Percentiles rank a stretch among this genome's conserved stretches.
phyloP scores from a whole-genome alignment of 2,888 invertebrate species.

The Sialis fuliginosa region DNA sequence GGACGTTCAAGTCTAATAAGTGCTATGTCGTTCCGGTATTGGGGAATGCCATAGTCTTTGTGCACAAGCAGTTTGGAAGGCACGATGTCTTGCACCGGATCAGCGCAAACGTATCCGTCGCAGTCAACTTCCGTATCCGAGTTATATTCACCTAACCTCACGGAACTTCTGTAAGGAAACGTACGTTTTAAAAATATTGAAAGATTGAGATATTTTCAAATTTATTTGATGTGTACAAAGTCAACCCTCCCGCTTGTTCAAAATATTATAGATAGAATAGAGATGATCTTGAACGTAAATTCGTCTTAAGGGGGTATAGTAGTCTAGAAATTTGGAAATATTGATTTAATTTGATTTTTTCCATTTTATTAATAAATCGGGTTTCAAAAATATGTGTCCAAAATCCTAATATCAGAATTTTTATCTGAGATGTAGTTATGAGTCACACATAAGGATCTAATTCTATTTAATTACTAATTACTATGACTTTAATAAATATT shows the following conservation, averaged over 20 bases:
- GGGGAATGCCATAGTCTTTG: slow-evolving; percentile 15
- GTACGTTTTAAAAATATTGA: not conserved
- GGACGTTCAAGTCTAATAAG: slow-evolving; percentile 18
- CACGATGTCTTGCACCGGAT: slow-evolving; percentile 22
- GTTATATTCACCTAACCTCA: slow-evolving; percentile 18
- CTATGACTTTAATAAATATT: too few relatives aligned
- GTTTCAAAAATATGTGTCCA: too few relatives aligned
- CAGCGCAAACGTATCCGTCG: slow-evolving; percentile 18
- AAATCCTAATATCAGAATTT: too few relatives aligned
- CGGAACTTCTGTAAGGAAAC: slow-evolving; percentile 11
- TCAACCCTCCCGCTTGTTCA: too few relatives aligned
- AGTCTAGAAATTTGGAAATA: too few relatives aligned
- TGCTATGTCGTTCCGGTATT: slow-evolving; percentile 22
- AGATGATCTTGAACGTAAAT: not conserved
- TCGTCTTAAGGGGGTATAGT: not conserved
- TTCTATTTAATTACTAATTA: too few relatives aligned
- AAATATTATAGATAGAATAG: not conserved
- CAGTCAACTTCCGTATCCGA: slow-evolving; percentile 15
- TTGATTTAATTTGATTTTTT: too few relatives aligned
- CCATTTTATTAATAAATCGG: too few relatives aligned
- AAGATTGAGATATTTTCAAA: too few relatives aligned
- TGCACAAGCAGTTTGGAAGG: slow-evolving; percentile 18
- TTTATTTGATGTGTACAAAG: too few relatives aligned
- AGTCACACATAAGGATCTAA: too few relatives aligned
- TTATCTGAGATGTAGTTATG: too few relatives aligned